Conservation (phyloP, 2,888 invertebrate species). For the Nemurella pictetii region DNA sequence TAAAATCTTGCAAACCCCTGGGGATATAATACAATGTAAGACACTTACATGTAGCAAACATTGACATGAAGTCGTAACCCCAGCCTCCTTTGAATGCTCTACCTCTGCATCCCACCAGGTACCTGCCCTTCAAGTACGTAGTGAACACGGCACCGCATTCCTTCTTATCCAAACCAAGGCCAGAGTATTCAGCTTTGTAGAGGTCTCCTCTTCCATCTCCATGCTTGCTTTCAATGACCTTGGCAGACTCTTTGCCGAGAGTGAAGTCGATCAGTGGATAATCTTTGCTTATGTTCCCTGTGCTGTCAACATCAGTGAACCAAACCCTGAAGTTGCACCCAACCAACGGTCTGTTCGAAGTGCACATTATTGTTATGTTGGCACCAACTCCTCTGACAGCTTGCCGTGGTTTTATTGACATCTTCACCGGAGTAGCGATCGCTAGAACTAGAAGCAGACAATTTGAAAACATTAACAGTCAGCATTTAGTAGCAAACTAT, state of each 20-base stretch:
- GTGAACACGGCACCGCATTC: neutral
- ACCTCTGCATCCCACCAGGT: neutral
- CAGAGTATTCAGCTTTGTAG: neutral
- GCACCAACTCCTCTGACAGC: neutral
- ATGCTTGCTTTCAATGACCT: neutral
- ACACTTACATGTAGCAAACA: no score
- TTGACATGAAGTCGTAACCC: neutral
- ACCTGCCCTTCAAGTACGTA: neutral
- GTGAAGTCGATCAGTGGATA: neutral
- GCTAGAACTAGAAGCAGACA: neutral
- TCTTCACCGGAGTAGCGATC: neutral
- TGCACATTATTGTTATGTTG: neutral
- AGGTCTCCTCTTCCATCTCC: no score
- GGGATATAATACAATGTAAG: no score
- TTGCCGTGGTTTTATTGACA: neutral
- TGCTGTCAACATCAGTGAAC: neutral
- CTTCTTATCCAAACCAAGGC: neutral
- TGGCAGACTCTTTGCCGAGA: neutral
- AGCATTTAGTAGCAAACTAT: no score
- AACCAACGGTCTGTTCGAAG: neutral
- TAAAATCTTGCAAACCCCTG: no score
- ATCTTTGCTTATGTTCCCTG: neutral
- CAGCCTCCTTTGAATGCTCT: neutral
- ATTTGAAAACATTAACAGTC: no score
- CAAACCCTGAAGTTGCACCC: neutral